Percentiles rank a stretch among this genome's conserved stretches.
These are phyloP conservation scores for Laodelphax striatellus DNA, from an alignment of 1,140 invertebrate genomes.

Conservation along the genomic window DNA sequence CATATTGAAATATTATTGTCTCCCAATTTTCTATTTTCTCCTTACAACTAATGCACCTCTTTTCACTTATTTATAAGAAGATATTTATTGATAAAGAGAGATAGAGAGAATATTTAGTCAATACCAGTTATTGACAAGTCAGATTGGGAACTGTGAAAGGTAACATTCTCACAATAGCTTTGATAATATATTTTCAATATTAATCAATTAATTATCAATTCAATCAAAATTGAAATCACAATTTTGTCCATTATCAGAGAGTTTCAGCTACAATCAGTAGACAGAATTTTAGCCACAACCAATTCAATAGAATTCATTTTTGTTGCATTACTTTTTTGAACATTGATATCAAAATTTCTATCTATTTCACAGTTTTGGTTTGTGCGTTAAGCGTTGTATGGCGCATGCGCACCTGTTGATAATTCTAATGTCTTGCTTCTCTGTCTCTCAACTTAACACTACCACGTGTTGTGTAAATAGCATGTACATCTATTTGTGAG, in stretches of 20 bases:
- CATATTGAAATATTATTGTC: too few species aligned
- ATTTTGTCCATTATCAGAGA: neutral
- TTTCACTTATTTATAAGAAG: too few species aligned
- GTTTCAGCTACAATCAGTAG: neutral
- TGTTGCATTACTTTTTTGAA: too few species aligned
- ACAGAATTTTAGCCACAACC: too few species aligned
- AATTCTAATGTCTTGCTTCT: conserved; percentile 6
- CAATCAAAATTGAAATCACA: conserved; percentile 20
- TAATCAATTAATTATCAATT: neutral
- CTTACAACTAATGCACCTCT: too few species aligned
- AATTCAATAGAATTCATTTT: too few species aligned
- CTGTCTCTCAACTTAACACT: conserved; percentile 8
- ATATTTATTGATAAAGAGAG: too few species aligned
- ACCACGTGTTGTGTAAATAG: neutral
- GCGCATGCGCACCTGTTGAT: neutral
- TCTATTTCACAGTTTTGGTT: too few species aligned
- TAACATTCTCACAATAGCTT: conserved; percentile 33
- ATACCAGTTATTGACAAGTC: conserved; percentile 23
- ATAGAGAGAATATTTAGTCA: too few species aligned
- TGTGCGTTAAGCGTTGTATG: too few species aligned
- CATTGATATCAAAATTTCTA: too few species aligned
- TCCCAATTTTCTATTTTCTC: too few species aligned
- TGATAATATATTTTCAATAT: neutral
- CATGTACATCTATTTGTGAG: conserved; percentile 17
- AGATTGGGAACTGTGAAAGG: conserved; percentile 41